Conservation (phyloP, 2,113 vertebrate species). For the Phalacrocorax brasilianus region DNA sequence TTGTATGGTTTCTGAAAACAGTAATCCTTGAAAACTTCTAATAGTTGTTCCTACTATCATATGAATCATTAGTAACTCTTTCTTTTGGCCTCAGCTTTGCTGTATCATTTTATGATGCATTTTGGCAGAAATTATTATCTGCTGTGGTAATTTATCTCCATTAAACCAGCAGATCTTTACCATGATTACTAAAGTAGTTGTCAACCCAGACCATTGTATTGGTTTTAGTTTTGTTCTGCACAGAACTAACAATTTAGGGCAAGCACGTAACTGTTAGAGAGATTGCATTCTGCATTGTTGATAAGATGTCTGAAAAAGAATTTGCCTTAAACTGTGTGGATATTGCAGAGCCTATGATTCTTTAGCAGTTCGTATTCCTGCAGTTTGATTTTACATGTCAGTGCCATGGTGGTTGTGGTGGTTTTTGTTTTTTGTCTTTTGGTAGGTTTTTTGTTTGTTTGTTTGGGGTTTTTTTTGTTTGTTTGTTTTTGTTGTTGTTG, state of each 20-base stretch:
- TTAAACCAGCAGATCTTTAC: background rate
- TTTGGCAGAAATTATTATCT: background rate
- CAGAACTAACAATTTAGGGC: background rate
- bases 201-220: background rate
- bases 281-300: background rate
- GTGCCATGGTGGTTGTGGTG: background rate
- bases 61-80: background rate
- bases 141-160: background rate
- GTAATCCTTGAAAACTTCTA: background rate
- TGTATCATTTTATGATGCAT: background rate
- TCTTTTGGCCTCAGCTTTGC: background rate
- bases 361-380: background rate
- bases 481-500: background rate
- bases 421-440: no score
- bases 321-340: background rate
- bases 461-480: no score
- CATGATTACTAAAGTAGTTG: background rate
- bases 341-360: background rate
- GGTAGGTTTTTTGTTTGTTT: no score
- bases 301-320: background rate
- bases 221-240: background rate
- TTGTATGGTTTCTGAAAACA: background rate
- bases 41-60: background rate
- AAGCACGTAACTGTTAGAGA: background rate
- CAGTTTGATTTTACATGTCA: background rate